Base-by-base conservation (phyloP, 2,888 invertebrate species). In the Drosophila mercatorum region DNA sequence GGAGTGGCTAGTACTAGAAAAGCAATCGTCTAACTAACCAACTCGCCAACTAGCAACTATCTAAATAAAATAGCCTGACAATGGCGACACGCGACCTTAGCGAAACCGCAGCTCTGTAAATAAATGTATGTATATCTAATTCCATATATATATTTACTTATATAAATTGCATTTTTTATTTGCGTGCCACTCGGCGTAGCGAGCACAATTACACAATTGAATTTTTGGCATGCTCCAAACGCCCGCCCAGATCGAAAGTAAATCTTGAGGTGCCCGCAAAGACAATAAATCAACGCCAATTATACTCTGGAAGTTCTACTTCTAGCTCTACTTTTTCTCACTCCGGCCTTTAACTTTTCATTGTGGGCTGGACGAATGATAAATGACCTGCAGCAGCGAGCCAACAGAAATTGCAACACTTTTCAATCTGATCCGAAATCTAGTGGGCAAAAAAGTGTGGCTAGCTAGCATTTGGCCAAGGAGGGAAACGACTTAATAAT, bases 221-320 rank as follows among this genome's bases (percentile, higher is more conserved):
- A 87, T 79, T 81, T 88, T 84, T 77, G 89, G 81, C 65, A 62
- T 60, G 58, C 44, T 55, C n/a, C 49, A 44, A 40, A 51, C 73
- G 53, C 31, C 83, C 67, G 62, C 67, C 43, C n/a, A 52, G 65
- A 72, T 64, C 66, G 46, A 58, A 56, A 63, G 31, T 26, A 70
- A 56, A 77, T 86, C 84, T 80, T 55, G 36, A 75, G 78, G 60
- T 58, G 75, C 53, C 82, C 81, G 64, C 86, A 73, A 67, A 72
- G 69, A 76, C 73, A 68, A 90, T 87, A 86, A 86, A 90, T 89
- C 90, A 89, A 75, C 75, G 82, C 85, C 88, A 90, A 87, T 90
- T 88, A 89, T 74, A 68, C 22, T 31, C 17, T 28, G 8, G 40
- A 38, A 40, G 40, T 10, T 40, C 26, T 10, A 26, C 22, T 38